A percentile compares a stretch with the other conserved stretches of the same genome.
phyloP scores from a whole-genome alignment of 2,888 invertebrate species.

The Anoplius nigerrimus region DNA sequence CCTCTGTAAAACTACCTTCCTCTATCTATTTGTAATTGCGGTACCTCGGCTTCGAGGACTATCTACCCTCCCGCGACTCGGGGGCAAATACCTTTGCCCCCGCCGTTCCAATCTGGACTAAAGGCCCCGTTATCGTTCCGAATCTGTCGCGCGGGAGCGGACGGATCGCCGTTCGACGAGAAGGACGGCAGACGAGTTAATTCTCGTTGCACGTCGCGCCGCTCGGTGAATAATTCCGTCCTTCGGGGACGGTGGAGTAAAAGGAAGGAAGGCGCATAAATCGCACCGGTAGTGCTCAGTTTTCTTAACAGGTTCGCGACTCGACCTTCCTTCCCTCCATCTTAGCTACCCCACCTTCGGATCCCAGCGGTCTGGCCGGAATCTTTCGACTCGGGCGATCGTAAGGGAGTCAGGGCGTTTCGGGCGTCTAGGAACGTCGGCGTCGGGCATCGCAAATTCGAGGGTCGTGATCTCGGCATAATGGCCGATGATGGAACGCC shows the following conservation, averaged over 20 bases:
- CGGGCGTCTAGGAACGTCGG: not conserved
- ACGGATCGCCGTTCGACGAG: not conserved
- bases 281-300: not conserved
- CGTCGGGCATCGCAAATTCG: constrained; percentile 14
- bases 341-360: not conserved
- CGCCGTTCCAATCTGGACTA: too few relatives aligned
- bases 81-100: too few relatives aligned
- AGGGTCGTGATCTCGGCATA: constrained; percentile 38
- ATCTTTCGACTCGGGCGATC: too few relatives aligned
- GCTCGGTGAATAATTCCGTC: not conserved
- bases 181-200: not conserved
- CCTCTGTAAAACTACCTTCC: too few relatives aligned
- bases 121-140: too few relatives aligned
- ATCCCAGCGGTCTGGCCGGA: not conserved
- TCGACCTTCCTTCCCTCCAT: too few relatives aligned
- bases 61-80: too few relatives aligned
- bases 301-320: too few relatives aligned
- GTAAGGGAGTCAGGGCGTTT: not conserved
- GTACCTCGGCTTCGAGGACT: too few relatives aligned
- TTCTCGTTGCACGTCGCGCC: not conserved
- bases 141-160: too few relatives aligned
- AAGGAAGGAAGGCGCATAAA: not conserved
- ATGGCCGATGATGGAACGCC: constrained; percentile 40
- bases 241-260: not conserved
- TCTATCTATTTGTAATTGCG: too few relatives aligned